Percentiles rank a stretch among this genome's conserved stretches.
Evolutionary conservation across 1,140 invertebrate species (phyloP).

Genomic region (Eriocheir sinensis): DNA sequence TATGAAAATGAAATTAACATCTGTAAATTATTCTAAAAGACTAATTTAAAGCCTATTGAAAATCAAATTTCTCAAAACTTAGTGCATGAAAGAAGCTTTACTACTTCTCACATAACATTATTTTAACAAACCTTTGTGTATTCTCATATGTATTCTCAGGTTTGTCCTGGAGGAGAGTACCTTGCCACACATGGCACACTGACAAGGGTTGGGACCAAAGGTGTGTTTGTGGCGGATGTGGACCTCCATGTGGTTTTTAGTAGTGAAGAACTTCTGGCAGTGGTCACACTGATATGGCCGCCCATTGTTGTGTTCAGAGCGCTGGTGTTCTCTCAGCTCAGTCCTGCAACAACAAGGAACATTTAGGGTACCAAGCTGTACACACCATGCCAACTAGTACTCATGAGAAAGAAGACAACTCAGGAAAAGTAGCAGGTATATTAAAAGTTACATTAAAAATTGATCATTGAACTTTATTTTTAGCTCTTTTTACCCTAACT

Average conservation of each 20-base stretch:
- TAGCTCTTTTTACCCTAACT: too few species aligned
- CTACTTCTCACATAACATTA: too few species aligned
- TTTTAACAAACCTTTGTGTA: constrained; percentile 69
- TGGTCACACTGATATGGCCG: constrained; percentile 69
- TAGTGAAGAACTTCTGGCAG: constrained; percentile 73
- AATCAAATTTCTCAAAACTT: too few species aligned
- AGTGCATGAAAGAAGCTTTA: too few species aligned
- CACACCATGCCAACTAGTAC: too few species aligned
- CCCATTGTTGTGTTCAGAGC: constrained; percentile 70
- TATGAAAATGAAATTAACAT: not conserved
- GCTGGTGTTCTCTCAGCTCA: constrained; percentile 63
- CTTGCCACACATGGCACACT: constrained; percentile 68
- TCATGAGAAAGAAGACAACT: too few species aligned
- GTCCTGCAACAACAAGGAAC: constrained; percentile 62
- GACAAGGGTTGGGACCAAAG: constrained; percentile 60
- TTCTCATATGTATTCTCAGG: constrained; percentile 68
- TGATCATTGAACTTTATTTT: too few species aligned
- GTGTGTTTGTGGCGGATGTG: constrained; percentile 68
- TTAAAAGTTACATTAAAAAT: too few species aligned
- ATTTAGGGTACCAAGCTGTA: too few species aligned
- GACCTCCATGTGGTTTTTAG: constrained; percentile 73
- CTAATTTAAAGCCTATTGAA: too few species aligned
- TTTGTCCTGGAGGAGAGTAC: constrained; percentile 71
- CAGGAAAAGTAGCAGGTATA: too few species aligned
- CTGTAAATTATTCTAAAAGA: too few species aligned